Evolutionary conservation across 2,797 vertebrate species (phyloP).

Genomic region (Chelon auratus): DNA sequence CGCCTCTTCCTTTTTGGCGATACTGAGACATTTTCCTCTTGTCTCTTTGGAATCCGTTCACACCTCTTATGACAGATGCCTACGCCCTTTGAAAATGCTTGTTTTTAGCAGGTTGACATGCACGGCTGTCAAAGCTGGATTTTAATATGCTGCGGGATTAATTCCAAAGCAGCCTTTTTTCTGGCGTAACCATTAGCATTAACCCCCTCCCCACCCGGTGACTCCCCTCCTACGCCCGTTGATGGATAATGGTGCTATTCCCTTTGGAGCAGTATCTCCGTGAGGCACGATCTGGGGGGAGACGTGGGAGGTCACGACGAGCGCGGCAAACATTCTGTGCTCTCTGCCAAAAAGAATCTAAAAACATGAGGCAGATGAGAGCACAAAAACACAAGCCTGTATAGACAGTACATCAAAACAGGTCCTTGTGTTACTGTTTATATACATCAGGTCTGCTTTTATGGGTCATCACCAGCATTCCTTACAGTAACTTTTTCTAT

Average conservation of each 20-base stretch:
- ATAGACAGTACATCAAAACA: background rate
- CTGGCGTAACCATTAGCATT: slow-evolving; percentile 70
- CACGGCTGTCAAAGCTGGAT: slow-evolving; percentile 64
- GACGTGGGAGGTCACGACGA: slow-evolving; percentile 77
- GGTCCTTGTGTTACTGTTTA: background rate
- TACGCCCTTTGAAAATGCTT: slow-evolving; percentile 37
- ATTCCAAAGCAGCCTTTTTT: slow-evolving; percentile 68
- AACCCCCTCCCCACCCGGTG: slow-evolving; percentile 60
- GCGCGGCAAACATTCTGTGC: slow-evolving; percentile 47
- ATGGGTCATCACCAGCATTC: background rate
- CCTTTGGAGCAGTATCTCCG: slow-evolving; percentile 68
- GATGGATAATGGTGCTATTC: slow-evolving; percentile 76
- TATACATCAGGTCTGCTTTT: background rate
- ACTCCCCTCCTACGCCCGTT: slow-evolving; percentile 71
- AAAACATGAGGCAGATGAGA: slow-evolving; percentile 17
- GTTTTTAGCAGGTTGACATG: slow-evolving; percentile 62
- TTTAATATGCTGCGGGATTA: slow-evolving; percentile 74
- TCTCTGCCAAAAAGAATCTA: slow-evolving; percentile 37
- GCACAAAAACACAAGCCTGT: slow-evolving; percentile 8
- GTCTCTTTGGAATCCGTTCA: slow-evolving; percentile 31
- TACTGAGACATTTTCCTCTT: background rate
- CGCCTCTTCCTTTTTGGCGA: background rate
- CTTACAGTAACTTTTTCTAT: background rate
- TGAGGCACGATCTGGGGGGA: slow-evolving; percentile 70
- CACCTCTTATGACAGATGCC: slow-evolving; percentile 34